Evolutionary conservation across 2,113 vertebrate species (phyloP), one percentile per base, ranked within the genome.

Genomic region (Thamnophis sirtalis): DNA sequence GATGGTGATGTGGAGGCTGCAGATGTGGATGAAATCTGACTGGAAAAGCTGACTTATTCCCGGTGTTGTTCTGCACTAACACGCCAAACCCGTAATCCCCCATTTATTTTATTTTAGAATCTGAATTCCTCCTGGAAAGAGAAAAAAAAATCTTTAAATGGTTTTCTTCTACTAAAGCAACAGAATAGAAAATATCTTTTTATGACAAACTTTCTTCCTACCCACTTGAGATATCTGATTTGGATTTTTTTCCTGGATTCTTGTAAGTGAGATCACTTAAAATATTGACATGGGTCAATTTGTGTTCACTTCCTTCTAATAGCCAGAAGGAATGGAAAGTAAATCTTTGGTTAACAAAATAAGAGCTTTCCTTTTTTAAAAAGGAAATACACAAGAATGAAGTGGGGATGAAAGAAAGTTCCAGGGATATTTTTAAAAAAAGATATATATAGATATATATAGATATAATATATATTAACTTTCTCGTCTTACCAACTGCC

Each of bases 51-150:
- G 99, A 98, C 98, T 99, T 99, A 97, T 98, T 99, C 97, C 98
- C 98, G 95, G 98, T 98, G 97, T 99, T 98, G 98, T 99, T 99
- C 98, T 99, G 99, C 97, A 99, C 99, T 98, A 99, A 98, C 98
- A 99, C 99, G 98, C 99, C 99, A 97, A 99, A 99, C 98, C 99
- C 99, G 99, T 99, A 99, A 99, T 99, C 99, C 98, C 99, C 99
- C 99, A 99, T 99, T 99, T 99, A 99, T 97, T 98, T 97, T 98
- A 97, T 96, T 97, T 97, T 97, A 97, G 96, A 94, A 95, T 97
- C 96, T 96, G 96, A 97, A 97, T 96, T 95, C 94, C 96, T 94
- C 95, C 93, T 93, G 95, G 92, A 94, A 97, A 96, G 88, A 95
- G 91, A 5, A 94, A 96, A 94, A 55, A 91, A 91, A 94, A 95